Percentiles rank a stretch among this genome's conserved stretches.
Evolutionary conservation across 2,888 invertebrate species (phyloP).

Genomic region (Stictocephala bisonia): DNA sequence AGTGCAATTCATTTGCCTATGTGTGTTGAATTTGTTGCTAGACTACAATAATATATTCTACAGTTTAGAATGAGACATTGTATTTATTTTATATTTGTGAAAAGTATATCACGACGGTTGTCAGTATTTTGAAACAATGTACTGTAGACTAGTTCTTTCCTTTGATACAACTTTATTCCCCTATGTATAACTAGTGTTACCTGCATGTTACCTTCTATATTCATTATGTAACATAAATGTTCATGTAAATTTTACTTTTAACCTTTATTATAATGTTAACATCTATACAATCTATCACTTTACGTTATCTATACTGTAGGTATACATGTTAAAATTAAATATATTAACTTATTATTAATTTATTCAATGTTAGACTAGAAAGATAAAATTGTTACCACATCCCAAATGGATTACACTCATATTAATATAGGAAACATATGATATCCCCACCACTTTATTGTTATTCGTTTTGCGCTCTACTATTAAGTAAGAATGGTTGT

Average conservation of each 20-base stretch:
- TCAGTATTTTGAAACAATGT: too few species aligned
- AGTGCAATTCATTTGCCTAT: too few species aligned
- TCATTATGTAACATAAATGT: constrained; percentile 8
- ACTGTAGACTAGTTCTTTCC: too few species aligned
- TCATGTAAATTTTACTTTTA: constrained; percentile 12
- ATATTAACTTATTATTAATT: constrained; percentile 10
- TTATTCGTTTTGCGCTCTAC: constrained; percentile 36
- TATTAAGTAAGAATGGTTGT: constrained; percentile 32
- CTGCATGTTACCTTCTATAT: constrained; percentile 22
- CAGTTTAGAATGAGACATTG: too few species aligned
- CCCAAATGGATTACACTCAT: too few species aligned
- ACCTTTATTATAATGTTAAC: too few species aligned
- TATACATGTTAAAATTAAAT: background rate
- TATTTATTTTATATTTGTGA: too few species aligned
- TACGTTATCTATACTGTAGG: constrained; percentile 1
- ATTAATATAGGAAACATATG: too few species aligned
- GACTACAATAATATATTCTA: too few species aligned
- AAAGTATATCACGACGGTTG: too few species aligned
- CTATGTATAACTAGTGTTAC: background rate
- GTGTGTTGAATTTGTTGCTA: too few species aligned
- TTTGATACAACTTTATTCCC: too few species aligned
- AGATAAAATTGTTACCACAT: constrained; percentile 15
- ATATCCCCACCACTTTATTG: constrained; percentile 14
- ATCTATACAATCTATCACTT: background rate
- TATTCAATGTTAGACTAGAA: constrained; percentile 35